Evolutionary conservation across 2,113 vertebrate species (phyloP), one percentile per base, ranked within the genome.

Genomic region (Tragulus kanchil): DNA sequence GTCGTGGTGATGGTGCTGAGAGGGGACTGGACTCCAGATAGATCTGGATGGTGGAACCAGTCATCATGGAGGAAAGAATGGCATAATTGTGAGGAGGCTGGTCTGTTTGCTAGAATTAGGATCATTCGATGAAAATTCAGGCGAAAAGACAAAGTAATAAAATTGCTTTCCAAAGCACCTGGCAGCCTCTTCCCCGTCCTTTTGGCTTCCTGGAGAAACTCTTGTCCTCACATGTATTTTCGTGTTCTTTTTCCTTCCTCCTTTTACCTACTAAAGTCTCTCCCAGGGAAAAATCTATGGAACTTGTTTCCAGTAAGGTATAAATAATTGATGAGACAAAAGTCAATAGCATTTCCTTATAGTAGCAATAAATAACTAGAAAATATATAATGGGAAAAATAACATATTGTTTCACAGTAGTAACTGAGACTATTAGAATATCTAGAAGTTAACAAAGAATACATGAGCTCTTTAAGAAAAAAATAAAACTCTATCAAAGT

Each of bases 241-340:
- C 58, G 65, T 15, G 75, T 62, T 62, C 36, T 50, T 86, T 31
- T 62, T 64, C 31, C 50, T 65, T n/a, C 56, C 19, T 19, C 2
- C 16, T 64, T 64, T 64, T 58, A 71, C 26, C 19, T 58, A 15
- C 58, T 64, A 79, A 85, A 82, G 79, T 59, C 71, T 89, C 45
- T 79, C 31, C 56, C 31, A 59, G 48, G 12, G 64, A 92, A 78
- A 50, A 85, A 59, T 73, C 79, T 90, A 17, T 75, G 42, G 54
- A 52, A 93, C 36, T 50, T 85, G 45, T 89, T 73, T n/a, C 10
- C 56, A 73, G 62, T 48, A 31, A 89, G 36, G 36, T 79, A 36
- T 89, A 78, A 94, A 92, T 89, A 94, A 89, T 84, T 73, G 56
- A 92, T 79, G 36, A 89, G 54, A 84, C 28, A 89, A 85, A 85